These are phyloP conservation scores for Aphidius gifuensis DNA, from an alignment of 1,140 invertebrate genomes.

Conservation along the genomic window DNA sequence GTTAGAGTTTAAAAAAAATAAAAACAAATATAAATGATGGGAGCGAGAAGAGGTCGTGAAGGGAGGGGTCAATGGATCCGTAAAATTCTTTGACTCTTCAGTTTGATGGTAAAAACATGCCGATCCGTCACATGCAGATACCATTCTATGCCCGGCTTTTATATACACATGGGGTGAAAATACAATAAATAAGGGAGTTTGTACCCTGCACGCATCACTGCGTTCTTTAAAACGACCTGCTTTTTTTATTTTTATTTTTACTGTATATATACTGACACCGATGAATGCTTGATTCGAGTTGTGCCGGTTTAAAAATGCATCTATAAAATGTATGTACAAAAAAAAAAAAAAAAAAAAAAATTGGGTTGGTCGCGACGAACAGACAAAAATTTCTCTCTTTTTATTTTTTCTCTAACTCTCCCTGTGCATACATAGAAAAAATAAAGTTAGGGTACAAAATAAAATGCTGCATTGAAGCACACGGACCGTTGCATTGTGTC, in stretches of 20 bases:
- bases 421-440: not conserved
- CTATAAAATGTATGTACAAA: not conserved
- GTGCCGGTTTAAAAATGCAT: no score
- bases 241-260: conserved; percentile 28
- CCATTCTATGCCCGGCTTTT: conserved; percentile 33
- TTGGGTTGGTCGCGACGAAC: not conserved
- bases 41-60: not conserved
- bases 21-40: no score
- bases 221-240: conserved; percentile 51
- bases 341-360: conserved; percentile 4
- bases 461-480: conserved; percentile 1
- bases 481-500: conserved; percentile 47
- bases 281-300: not conserved
- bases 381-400: not conserved
- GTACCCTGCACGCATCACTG: conserved; percentile 46
- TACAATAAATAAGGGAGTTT: conserved; percentile 29
- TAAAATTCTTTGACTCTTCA: no score
- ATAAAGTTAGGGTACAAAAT: conserved; percentile 5
- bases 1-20: no score
- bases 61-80: conserved; percentile 15
- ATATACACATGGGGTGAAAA: conserved; percentile 18
- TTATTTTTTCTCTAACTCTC: no score
- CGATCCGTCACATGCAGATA: conserved; percentile 50
- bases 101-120: no score
- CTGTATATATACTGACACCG: not conserved